Evolutionary conservation across 1,140 invertebrate genomes (phyloP).

Genomic region (Drosophila littoralis): DNA sequence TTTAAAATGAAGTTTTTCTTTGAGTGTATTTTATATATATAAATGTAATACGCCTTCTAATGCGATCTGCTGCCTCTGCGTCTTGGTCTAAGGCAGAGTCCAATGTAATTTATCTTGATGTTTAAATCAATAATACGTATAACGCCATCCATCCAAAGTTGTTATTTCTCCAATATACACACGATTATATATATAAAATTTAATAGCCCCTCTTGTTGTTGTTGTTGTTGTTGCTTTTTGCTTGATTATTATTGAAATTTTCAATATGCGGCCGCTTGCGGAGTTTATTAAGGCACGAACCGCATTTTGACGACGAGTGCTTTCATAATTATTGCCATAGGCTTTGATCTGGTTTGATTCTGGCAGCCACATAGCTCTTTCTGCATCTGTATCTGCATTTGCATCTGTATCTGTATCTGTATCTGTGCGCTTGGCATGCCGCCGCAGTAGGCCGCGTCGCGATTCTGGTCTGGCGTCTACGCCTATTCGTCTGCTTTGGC

Average conservation of each 20-base stretch:
- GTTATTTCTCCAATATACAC: slow-evolving; percentile 17
- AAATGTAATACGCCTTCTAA: slow-evolving; percentile 40
- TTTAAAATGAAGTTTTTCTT: neutral
- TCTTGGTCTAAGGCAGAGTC: slow-evolving; percentile 36
- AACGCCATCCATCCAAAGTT: slow-evolving; percentile 70
- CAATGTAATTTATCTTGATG: slow-evolving; percentile 83
- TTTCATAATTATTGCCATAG: slow-evolving; percentile 77
- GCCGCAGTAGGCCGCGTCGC: slow-evolving; percentile 27
- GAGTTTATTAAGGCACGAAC: slow-evolving; percentile 77
- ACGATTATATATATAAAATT: slow-evolving; percentile 25
- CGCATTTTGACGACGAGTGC: slow-evolving; percentile 63
- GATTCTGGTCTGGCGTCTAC: slow-evolving; percentile 60
- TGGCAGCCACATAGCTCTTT: slow-evolving; percentile 21
- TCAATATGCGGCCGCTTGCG: slow-evolving; percentile 71
- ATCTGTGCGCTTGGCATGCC: slow-evolving; percentile 33
- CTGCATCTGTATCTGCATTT: slow-evolving; percentile 28
- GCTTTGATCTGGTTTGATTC: slow-evolving; percentile 80
- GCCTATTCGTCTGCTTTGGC: slow-evolving; percentile 66
- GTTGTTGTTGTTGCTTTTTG: slow-evolving; percentile 33
- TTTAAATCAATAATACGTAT: slow-evolving; percentile 81
- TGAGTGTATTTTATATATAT: neutral
- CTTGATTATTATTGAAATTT: slow-evolving; percentile 69
- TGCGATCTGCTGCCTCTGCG: slow-evolving; percentile 40
- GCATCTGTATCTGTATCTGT: slow-evolving; percentile 6
- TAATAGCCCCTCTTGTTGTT: slow-evolving; percentile 43